Conservation (phyloP, 2,113 vertebrate species). For the Aramus guarauna region DNA sequence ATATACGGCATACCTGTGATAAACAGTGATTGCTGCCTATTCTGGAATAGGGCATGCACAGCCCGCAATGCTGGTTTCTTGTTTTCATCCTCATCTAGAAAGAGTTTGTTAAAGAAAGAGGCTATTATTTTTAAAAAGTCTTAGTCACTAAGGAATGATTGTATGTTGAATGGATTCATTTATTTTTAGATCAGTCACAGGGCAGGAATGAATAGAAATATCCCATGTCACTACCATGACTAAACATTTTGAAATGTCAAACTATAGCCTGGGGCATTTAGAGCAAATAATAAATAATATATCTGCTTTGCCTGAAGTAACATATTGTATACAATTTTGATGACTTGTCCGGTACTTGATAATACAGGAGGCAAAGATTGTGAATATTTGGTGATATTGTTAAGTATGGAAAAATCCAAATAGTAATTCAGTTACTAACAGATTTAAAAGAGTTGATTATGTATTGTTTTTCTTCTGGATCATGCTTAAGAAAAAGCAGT, state of each 20-base stretch:
- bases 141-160: not conserved
- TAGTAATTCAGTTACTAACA: not conserved
- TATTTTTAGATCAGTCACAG: not conserved
- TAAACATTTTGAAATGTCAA: conserved; percentile 47
- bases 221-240: not conserved
- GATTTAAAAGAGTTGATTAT: not conserved
- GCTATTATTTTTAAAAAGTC: not conserved
- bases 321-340: not conserved
- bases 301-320: not conserved
- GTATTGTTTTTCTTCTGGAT: not conserved
- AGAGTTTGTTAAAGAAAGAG: not conserved
- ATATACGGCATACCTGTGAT: not conserved
- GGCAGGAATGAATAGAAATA: not conserved
- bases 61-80: not conserved
- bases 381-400: not conserved
- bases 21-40: not conserved
- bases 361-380: not conserved
- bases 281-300: not conserved
- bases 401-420: not conserved
- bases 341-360: not conserved
- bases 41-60: not conserved
- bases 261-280: not conserved
- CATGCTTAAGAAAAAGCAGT: not conserved
- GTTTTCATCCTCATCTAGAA: not conserved
- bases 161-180: not conserved